A percentile compares a stretch with the other conserved stretches of the same genome.
These are phyloP conservation scores for Phrynosoma platyrhinos DNA, from an alignment of 2,113 vertebrate species.

Conservation along the genomic window DNA sequence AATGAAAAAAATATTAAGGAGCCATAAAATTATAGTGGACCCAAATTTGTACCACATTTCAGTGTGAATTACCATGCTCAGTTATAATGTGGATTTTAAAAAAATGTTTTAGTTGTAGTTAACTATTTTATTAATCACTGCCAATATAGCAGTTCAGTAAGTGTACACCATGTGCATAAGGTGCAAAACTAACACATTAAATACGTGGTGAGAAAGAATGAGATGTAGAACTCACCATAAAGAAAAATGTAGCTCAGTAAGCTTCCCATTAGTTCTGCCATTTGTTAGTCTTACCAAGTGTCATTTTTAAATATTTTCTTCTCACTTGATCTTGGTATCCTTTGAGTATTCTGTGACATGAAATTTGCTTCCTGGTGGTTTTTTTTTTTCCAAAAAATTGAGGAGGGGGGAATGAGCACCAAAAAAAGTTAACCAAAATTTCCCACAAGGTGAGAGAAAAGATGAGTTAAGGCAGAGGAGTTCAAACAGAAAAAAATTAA, in stretches of 20 bases:
- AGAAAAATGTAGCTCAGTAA: conserved; percentile 12
- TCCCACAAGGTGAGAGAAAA: neutral
- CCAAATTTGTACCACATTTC: neutral
- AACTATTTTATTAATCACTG: conserved; percentile 16
- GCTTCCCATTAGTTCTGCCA: neutral
- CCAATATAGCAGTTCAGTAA: conserved; percentile 7
- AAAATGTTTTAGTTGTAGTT: neutral
- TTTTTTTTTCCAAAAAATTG: conserved; percentile 14
- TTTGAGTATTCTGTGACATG: neutral
- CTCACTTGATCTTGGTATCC: conserved; percentile 28
- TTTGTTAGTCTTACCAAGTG: neutral
- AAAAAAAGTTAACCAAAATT: neutral
- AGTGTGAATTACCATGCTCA: neutral
- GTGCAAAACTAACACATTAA: neutral
- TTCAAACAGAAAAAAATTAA: neutral
- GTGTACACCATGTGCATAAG: neutral
- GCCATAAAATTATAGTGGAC: neutral
- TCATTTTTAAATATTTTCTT: conserved; percentile 29
- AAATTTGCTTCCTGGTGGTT: conserved; percentile 11
- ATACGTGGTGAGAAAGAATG: neutral
- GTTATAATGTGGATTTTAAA: neutral
- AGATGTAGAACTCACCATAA: neutral
- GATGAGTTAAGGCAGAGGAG: neutral
- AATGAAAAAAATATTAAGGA: neutral
- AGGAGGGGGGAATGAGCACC: no score